Evolutionary conservation across 2,113 vertebrate genomes (phyloP).

Genomic region (Ondatra zibethicus): DNA sequence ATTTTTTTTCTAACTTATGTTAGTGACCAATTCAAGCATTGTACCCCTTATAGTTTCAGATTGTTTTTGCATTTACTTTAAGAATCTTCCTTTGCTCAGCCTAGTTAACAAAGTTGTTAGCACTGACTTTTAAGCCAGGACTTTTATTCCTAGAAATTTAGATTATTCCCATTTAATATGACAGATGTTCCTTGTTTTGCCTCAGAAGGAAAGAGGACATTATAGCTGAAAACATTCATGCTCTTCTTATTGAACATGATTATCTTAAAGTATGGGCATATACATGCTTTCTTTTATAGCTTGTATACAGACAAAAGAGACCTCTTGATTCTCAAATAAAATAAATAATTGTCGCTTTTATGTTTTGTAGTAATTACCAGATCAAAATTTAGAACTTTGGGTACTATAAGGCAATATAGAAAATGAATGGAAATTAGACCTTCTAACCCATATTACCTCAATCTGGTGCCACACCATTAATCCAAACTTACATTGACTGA

Average conservation of each 20-base stretch:
- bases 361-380: neutral
- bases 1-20: neutral
- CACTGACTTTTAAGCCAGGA: neutral
- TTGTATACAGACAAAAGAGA: neutral
- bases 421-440: neutral
- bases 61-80: neutral
- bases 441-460: neutral
- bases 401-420: neutral
- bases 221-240: neutral
- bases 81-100: neutral
- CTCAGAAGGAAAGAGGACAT: neutral
- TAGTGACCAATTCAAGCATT: neutral
- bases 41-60: neutral
- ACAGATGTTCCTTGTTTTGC: neutral
- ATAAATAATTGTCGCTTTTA: neutral
- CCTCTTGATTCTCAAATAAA: neutral
- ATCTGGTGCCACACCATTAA: neutral
- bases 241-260: neutral
- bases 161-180: constrained; percentile 21
- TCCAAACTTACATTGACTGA: neutral
- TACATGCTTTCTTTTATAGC: neutral
- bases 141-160: neutral
- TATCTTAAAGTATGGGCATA: neutral
- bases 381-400: neutral
- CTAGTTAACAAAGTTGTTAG: neutral